phyloP scores from a whole-genome alignment of 1,140 invertebrate species.

The Cryptotermes secundus region DNA sequence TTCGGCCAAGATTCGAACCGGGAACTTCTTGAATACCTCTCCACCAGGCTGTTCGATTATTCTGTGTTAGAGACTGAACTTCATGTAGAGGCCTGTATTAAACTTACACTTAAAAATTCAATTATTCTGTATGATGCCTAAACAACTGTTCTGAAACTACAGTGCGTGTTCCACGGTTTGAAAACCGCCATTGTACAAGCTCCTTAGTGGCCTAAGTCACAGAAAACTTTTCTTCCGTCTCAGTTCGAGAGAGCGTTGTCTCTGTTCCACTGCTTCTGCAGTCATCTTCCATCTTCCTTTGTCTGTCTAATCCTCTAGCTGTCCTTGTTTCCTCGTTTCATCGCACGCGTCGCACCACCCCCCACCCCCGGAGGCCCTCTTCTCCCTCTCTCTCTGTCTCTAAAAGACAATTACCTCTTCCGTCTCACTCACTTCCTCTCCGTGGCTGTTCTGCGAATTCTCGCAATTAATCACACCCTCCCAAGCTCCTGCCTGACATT shows the following conservation, averaged over 20 bases:
- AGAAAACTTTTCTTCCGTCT: background rate
- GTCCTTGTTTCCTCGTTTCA: no score
- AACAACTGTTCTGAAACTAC: no score
- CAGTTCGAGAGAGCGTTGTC: background rate
- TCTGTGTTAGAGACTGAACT: no score
- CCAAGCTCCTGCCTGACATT: conserved; percentile 33
- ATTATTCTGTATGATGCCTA: no score
- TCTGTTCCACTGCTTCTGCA: background rate
- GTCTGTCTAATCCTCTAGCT: background rate
- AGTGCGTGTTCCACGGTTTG: background rate
- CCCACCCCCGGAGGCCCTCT: background rate
- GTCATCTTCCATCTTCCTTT: background rate
- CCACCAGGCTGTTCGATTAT: no score
- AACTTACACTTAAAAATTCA: no score
- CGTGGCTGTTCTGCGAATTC: conserved; percentile 31
- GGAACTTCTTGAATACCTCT: no score
- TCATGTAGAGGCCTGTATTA: no score
- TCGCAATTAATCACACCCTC: conserved; percentile 36
- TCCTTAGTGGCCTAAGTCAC: background rate
- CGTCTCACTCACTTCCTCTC: conserved; percentile 24
- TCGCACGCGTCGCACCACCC: conserved; percentile 3
- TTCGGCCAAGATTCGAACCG: no score
- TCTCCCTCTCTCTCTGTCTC: background rate
- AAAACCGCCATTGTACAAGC: background rate
- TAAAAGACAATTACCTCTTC: conserved; percentile 27